Evolutionary conservation across 2,113 vertebrate species (phyloP).

Genomic region (Caranx melampygus): DNA sequence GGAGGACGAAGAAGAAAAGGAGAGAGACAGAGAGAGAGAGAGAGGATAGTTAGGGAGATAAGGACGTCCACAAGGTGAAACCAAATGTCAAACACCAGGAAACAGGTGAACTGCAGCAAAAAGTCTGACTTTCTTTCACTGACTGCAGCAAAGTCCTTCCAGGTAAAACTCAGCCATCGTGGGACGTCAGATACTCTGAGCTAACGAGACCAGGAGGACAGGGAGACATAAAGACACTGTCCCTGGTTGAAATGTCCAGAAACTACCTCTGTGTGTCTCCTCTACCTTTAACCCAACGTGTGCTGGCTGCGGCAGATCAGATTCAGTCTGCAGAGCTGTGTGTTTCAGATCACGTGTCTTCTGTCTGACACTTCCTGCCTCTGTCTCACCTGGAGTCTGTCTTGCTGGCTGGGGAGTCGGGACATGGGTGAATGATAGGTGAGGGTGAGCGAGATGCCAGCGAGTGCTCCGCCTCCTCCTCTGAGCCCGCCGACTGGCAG

Average conservation of each 20-base stretch:
- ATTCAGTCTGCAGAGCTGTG: no score
- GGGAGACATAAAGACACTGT: no score
- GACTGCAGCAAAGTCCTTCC: background rate
- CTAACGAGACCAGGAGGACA: no score
- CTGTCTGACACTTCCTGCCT: background rate
- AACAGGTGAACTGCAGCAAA: slow-evolving; percentile 46
- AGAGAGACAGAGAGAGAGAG: background rate
- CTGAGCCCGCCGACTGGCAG: slow-evolving; percentile 53
- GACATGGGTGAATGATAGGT: slow-evolving; percentile 78
- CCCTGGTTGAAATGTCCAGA: no score
- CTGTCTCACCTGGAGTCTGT: slow-evolving; percentile 88
- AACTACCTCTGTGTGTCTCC: no score
- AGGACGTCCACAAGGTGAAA: slow-evolving; percentile 38
- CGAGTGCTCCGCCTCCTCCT: slow-evolving; percentile 74
- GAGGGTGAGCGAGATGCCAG: slow-evolving; percentile 74
- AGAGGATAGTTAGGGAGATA: slow-evolving; percentile 13
- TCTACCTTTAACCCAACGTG: no score
- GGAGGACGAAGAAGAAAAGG: slow-evolving; percentile 32
- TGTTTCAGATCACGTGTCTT: no score
- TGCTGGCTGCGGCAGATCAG: no score
- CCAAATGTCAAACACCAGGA: slow-evolving; percentile 49
- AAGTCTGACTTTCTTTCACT: background rate
- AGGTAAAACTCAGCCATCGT: no score
- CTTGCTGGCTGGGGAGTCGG: slow-evolving; percentile 87
- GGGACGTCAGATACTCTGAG: no score